Evolutionary conservation across 2,797 vertebrate species (phyloP), one percentile per base, ranked within the genome.

Genomic region (Gymnothorax reevesii): DNA sequence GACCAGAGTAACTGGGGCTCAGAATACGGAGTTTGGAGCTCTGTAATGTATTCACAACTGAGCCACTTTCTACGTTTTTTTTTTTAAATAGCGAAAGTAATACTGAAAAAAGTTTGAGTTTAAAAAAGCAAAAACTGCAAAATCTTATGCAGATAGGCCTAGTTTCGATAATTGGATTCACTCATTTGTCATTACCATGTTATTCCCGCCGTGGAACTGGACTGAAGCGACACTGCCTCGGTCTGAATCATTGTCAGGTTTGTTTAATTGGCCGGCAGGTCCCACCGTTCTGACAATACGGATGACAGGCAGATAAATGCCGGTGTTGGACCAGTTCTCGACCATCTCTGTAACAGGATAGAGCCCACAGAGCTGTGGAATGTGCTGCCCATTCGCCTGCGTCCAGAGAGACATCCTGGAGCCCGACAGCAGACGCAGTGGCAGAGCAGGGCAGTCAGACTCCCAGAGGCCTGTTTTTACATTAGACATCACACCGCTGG

Each of bases 261-360:
- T 92, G 71, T 91, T 93, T 93, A 94, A 92, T 94, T 94, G 93
- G 87, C 85, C 84, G 42, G 60, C 88, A 92, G 90, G 85, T 89
- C 86, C 87, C 91, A 86, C 88, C 89, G 92, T 59, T 59, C 57
- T 59, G 13, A 13, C 57, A 9, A 90, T 87, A 86, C 92, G 93
- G 93, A 83, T 92, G 88, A 92, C 90, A 90, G 87, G n/a, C 15
- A 57, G 62, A 69, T 89, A 90, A 88, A 75, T 88, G 71, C 89
- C 86, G 90, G 69, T 90, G 90, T 92, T 87, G 86, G 59, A 91
- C 90, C 86, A 83, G 91, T 85, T 25, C 87, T 92, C 91, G 92
- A 89, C 90, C 75, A 66, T 69, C 55, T 79, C 85, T 66, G 85
- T 54, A 84, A 75, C 73, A 15, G 84, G 49, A 22, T 20, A 69